Evolutionary conservation across 2,113 vertebrate genomes (phyloP).

Genomic region (Dicaeum eximium): DNA sequence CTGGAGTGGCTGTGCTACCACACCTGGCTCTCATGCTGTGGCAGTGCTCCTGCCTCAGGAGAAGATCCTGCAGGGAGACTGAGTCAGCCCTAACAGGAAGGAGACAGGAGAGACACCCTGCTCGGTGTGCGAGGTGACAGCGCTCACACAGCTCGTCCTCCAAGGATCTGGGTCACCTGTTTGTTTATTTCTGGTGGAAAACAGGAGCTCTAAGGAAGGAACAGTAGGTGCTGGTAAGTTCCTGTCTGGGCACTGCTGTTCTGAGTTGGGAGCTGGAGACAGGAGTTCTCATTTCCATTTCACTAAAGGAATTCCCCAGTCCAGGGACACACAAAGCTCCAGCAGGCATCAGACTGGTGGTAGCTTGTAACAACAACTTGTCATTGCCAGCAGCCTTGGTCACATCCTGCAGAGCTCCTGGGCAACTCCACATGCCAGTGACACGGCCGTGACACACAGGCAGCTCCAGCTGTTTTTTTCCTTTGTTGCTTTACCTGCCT

Average conservation of each 20-base stretch:
- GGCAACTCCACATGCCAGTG: neutral
- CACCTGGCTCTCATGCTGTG: fast-evolving
- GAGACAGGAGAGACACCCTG: neutral
- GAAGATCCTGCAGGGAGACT: neutral
- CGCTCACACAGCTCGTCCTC: neutral
- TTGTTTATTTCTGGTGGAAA: neutral
- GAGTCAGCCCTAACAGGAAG: neutral
- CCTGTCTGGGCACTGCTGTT: neutral
- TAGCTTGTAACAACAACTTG: neutral
- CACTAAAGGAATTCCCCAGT: neutral
- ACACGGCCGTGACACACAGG: fast-evolving
- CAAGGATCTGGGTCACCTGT: neutral
- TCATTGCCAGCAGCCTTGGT: neutral
- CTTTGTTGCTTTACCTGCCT: neutral
- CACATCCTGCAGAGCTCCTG: neutral
- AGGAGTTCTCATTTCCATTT: neutral
- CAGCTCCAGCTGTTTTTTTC: neutral
- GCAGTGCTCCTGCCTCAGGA: neutral
- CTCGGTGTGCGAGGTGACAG: fast-evolving
- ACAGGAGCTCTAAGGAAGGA: neutral
- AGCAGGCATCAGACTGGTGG: neutral
- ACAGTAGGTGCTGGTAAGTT: neutral
- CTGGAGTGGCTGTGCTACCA: fast-evolving
- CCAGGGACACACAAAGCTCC: neutral
- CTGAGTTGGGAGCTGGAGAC: neutral